Percentiles rank a stretch among this genome's conserved stretches.
Evolutionary conservation across 2,797 vertebrate species (phyloP).

Genomic region (Todus mexicanus): DNA sequence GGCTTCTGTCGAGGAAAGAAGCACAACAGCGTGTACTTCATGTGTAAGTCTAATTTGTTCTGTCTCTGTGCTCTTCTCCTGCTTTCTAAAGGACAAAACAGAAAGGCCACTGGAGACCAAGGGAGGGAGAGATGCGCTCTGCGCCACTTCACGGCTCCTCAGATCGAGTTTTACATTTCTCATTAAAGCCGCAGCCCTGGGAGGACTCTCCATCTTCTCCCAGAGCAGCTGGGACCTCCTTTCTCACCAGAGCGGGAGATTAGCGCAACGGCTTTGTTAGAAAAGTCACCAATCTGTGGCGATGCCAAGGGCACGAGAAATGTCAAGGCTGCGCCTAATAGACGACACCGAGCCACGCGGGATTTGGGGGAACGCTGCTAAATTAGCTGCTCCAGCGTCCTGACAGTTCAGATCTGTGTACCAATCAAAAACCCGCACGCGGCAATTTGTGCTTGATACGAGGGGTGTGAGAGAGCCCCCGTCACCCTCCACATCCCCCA

Average conservation of each 20-base stretch:
- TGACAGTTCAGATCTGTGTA: fast-evolving
- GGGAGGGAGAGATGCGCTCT: not conserved
- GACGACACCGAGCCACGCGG: not conserved
- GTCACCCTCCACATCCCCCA: fast-evolving
- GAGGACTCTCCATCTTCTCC: not conserved
- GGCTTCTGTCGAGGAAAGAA: not conserved
- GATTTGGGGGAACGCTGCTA: not conserved
- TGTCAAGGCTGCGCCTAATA: not conserved
- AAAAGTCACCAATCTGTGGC: not conserved
- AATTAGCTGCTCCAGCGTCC: not conserved
- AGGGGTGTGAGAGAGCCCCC: not conserved
- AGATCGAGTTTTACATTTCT: not conserved
- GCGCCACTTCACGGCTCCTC: not conserved
- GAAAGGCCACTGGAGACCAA: not conserved
- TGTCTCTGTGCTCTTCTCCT: not conserved
- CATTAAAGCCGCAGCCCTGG: not conserved
- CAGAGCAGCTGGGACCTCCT: not conserved
- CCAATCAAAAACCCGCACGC: not conserved
- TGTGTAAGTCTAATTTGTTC: not conserved
- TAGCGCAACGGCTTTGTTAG: too few relatives aligned
- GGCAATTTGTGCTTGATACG: not conserved
- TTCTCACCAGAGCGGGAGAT: too few relatives aligned
- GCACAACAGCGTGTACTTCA: not conserved
- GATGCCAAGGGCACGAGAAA: not conserved
- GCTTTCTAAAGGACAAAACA: not conserved